phyloP scores from a whole-genome alignment of 2,113 vertebrate genomes.

The Machaerirhynchus nigripectus region DNA sequence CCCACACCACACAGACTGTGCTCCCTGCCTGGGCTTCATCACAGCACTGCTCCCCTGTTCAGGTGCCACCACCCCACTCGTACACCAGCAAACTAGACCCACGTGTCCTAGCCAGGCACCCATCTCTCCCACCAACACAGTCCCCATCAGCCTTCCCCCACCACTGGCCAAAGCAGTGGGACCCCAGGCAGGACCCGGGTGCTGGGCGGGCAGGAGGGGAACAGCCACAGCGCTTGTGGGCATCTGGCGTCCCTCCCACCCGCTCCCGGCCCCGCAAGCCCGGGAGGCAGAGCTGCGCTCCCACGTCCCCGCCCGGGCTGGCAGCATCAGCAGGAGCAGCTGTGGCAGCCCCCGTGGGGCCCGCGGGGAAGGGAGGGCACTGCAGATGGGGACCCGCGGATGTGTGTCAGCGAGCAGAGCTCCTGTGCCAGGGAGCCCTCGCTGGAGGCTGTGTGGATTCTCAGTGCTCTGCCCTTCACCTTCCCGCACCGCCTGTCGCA shows the following conservation, averaged over 20 bases:
- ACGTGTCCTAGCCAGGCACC: background rate
- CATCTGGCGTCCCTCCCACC: background rate
- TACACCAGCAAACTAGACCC: background rate
- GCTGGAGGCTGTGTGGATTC: background rate
- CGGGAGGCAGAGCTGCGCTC: background rate
- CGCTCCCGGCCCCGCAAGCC: background rate
- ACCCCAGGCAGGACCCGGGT: accelerated
- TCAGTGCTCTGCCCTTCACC: background rate
- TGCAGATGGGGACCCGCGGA: background rate
- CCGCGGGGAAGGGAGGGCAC: background rate
- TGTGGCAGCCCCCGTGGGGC: background rate
- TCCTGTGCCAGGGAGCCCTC: slow-evolving; percentile 1
- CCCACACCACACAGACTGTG: accelerated
- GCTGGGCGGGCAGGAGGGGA: background rate
- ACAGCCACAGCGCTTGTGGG: accelerated
- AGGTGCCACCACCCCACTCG: background rate
- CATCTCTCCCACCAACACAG: accelerated
- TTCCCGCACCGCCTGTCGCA: background rate
- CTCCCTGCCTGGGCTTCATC: background rate
- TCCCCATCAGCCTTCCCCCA: background rate
- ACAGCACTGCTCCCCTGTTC: background rate
- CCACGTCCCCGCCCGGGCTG: background rate
- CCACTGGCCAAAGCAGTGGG: accelerated
- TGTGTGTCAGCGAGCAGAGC: background rate
- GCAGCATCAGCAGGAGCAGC: background rate